A percentile compares a stretch with the other conserved stretches of the same genome.
phyloP scores from a whole-genome alignment of 2,113 vertebrate genomes.

The Echinops telfairi region DNA sequence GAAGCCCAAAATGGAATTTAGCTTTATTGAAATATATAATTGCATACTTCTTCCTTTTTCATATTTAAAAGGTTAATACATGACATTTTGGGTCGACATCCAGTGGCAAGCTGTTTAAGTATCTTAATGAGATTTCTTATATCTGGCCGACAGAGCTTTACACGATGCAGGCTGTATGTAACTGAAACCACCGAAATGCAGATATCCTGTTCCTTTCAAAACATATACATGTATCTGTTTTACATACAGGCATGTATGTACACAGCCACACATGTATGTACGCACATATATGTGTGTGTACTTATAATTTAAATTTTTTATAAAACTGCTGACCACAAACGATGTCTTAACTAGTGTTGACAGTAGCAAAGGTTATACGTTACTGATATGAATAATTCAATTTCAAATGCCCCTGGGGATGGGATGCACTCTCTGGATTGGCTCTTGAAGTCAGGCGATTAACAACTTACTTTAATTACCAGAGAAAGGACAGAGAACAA shows the following conservation, averaged over 20 bases:
- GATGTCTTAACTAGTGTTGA: neutral
- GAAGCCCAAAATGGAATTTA: slow-evolving; percentile 60
- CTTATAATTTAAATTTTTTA: slow-evolving; percentile 28
- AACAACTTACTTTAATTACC: neutral
- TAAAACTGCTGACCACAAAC: slow-evolving; percentile 23
- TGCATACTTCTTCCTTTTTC: slow-evolving; percentile 59
- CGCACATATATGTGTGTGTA: neutral
- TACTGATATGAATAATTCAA: neutral
- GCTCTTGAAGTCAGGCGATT: neutral
- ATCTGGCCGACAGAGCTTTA: slow-evolving; percentile 32
- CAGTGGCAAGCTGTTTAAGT: slow-evolving; percentile 57
- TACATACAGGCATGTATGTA: neutral
- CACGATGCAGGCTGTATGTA: neutral
- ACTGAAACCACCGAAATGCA: neutral
- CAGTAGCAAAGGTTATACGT: neutral
- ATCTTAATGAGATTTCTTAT: slow-evolving; percentile 63
- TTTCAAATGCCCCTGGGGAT: neutral
- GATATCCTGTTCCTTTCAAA: neutral
- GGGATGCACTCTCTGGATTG: neutral
- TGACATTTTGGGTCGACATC: slow-evolving; percentile 65
- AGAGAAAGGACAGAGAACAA: neutral
- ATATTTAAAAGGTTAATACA: slow-evolving; percentile 75
- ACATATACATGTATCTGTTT: neutral
- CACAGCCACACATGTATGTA: neutral
- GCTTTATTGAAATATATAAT: slow-evolving; percentile 67